Evolutionary conservation across 64 coral and sea anemone genomes (phyloP).

Genomic region (Dendronephthya gigantea): DNA sequence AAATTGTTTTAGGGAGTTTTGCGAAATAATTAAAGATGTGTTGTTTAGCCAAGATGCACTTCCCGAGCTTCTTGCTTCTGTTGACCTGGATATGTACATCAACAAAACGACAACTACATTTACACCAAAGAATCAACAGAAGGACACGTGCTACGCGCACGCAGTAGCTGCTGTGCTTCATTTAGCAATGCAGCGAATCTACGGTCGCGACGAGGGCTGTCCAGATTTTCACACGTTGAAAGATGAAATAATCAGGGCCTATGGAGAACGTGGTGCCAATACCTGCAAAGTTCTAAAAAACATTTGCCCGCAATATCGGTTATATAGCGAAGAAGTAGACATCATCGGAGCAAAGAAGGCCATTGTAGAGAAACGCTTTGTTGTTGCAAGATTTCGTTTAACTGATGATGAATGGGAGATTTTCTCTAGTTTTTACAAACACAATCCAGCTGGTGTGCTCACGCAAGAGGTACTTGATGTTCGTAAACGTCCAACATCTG

Average conservation of each 20-base stretch:
- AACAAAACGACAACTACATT: not conserved
- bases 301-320: constrained; percentile 1
- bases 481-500: too few relatives aligned
- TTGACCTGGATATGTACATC: too few relatives aligned
- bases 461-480: not conserved
- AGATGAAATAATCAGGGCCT: not conserved
- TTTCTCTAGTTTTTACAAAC: not conserved
- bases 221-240: constrained; percentile 44
- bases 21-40: too few relatives aligned
- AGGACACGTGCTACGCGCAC: constrained; percentile 35
- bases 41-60: too few relatives aligned
- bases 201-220: constrained; percentile 32
- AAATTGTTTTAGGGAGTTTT: too few relatives aligned
- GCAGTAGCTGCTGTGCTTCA: constrained; percentile 44
- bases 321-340: constrained; percentile 20
- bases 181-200: constrained; percentile 41
- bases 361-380: not conserved
- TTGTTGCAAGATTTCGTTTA: constrained; percentile 11
- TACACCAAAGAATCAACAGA: not conserved
- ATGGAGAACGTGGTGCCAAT: not conserved
- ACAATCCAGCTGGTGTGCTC: not conserved
- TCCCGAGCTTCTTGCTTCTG: too few relatives aligned
- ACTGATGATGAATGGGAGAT: constrained; percentile 17
- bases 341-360: not conserved
- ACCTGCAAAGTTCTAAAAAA: not conserved